A percentile compares a stretch with the other conserved stretches of the same genome.
Conservation (phyloP, 2,888 invertebrate species). For the Tanypteryx hageni region DNA sequence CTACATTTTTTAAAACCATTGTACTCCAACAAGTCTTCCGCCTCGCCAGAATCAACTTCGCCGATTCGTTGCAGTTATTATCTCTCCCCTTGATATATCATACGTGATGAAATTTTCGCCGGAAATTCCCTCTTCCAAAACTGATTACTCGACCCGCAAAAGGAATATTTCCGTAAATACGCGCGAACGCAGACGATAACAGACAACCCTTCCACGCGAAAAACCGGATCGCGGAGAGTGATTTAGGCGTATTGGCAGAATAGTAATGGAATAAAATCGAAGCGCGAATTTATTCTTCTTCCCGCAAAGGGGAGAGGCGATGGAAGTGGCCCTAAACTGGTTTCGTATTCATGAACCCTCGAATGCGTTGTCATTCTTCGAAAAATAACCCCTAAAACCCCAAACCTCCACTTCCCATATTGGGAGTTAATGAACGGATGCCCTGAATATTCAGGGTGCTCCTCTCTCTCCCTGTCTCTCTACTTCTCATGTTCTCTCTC, state of each 20-base stretch:
- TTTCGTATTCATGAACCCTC: slow-evolving; percentile 50
- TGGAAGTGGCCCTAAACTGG: not conserved
- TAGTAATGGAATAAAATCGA: slow-evolving; percentile 38
- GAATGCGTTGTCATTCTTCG: not conserved
- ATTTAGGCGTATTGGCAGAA: slow-evolving; percentile 21
- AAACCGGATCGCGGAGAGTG: slow-evolving; percentile 11
- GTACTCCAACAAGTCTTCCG: too few species aligned
- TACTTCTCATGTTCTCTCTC: not conserved
- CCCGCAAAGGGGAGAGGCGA: not conserved
- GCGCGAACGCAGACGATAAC: not conserved
- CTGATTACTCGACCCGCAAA: not conserved
- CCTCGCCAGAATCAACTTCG: too few species aligned
- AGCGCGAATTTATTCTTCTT: not conserved
- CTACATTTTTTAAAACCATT: too few species aligned
- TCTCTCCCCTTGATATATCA: too few species aligned
- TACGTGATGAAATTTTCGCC: not conserved
- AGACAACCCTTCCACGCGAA: not conserved
- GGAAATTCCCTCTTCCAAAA: not conserved
- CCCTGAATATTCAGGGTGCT: not conserved
- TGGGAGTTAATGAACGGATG: not conserved
- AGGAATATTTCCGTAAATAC: not conserved
- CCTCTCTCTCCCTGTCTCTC: too few species aligned
- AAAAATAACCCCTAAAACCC: not conserved
- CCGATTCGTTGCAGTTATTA: too few species aligned
- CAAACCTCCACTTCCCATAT: not conserved